Evolutionary conservation across 2,113 vertebrate species (phyloP).

Genomic region (Fregetta grallaria): DNA sequence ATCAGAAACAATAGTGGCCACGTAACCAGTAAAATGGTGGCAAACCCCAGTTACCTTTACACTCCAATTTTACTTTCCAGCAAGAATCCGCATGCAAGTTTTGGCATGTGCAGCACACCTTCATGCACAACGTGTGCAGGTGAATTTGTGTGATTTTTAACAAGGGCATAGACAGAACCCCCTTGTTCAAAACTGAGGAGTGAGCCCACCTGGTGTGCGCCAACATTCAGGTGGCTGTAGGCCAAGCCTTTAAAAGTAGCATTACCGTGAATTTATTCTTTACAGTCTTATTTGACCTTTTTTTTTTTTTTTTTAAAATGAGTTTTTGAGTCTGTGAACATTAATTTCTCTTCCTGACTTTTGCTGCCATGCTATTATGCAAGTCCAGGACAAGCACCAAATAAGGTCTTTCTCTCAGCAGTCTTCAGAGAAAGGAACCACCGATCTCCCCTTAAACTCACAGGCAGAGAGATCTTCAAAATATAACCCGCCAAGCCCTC

Average conservation of each 20-base stretch:
- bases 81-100: not conserved
- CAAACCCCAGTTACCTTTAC: not conserved
- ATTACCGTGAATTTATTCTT: not conserved
- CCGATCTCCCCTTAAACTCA: not conserved
- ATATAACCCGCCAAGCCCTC: not conserved
- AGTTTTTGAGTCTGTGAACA: not conserved
- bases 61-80: not conserved
- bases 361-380: not conserved
- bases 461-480: not conserved
- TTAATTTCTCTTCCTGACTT: not conserved
- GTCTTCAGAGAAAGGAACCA: not conserved
- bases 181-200: not conserved
- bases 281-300: not conserved
- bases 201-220: accelerated
- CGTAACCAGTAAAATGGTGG: not conserved
- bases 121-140: accelerated
- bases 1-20: not conserved
- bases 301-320: not conserved
- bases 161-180: not conserved
- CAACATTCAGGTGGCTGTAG: not conserved
- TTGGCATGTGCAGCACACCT: accelerated
- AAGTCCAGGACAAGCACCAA: not conserved
- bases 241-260: not conserved
- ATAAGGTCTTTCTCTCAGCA: not conserved
- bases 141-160: not conserved